Evolutionary conservation across 2,888 invertebrate genomes (phyloP), one percentile per base, ranked within the genome.

Genomic region (Amiota communis): DNA sequence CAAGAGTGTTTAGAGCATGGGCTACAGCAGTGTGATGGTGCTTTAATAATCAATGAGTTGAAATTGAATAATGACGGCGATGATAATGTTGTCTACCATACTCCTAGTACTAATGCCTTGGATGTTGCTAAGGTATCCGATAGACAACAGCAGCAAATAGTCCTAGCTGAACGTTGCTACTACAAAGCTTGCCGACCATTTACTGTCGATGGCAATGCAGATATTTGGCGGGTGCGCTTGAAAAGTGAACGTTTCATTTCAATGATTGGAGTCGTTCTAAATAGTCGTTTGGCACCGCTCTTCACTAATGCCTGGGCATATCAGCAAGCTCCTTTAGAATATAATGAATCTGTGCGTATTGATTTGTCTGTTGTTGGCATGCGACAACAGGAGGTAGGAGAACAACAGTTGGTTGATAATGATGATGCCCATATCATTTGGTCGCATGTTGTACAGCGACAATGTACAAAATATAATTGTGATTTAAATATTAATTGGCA

Each of bases 141-240:
- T 72, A 76, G 70, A 71, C 77, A 8, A 17, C 76, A 2, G 56
- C 74, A 61, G 53, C 71, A 20, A 70, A 73, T 47, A 46, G 12
- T 8, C 36, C 78, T 79, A 1, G 78, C 88, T 15, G 89, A 90
- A 75, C 85, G 90, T 61, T 85, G 85, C 72, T 89, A 87, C 73
- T 90, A 87, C 74, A 89, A 89, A 72, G 90, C 90, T 6, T 87
- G 88, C 48, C 85, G 88, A 0, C 90, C 90, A 0, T 88, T 89
- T 47, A 86, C 83, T 13, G 79, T 90, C 2, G 86, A 85, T 51
- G 80, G 85, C 2, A 83, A 85, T 20, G 81, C 83, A 0, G 79
- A 81, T 51, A 80, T 84, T 20, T 89, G 88, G 85, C 81, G 83
- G 0, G 72, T 87, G 23, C 81, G 79, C 8, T 65, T 90, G 0